Evolutionary conservation across 1,140 invertebrate species (phyloP).

Genomic region (Mamestra configurata): DNA sequence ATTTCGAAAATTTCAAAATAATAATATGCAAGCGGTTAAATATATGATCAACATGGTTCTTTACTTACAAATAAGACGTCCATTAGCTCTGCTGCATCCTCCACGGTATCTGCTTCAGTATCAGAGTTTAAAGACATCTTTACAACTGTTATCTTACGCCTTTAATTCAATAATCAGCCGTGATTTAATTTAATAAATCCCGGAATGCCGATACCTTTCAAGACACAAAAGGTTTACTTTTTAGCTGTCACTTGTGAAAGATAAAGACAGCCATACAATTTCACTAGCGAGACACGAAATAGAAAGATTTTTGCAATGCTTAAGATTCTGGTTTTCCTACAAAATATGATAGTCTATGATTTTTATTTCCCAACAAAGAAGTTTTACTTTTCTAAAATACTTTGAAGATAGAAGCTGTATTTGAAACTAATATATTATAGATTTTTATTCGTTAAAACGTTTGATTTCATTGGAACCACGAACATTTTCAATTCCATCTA

Average conservation of each 20-base stretch:
- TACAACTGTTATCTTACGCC: neutral
- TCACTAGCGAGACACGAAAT: neutral
- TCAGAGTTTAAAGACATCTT: conserved; percentile 58
- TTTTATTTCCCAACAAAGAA: too few species aligned
- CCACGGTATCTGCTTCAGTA: conserved; percentile 66
- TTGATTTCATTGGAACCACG: too few species aligned
- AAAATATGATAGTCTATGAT: too few species aligned
- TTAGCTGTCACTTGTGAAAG: neutral
- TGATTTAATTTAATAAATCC: conserved; percentile 4
- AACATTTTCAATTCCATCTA: too few species aligned
- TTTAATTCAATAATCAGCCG: neutral
- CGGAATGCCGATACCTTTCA: neutral
- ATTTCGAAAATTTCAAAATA: neutral
- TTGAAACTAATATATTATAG: too few species aligned
- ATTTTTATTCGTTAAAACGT: too few species aligned
- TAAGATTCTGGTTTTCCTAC: too few species aligned
- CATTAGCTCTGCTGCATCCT: conserved; percentile 71
- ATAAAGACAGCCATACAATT: neutral
- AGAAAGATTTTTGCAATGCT: neutral
- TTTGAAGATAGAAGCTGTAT: too few species aligned
- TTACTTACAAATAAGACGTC: conserved; percentile 68
- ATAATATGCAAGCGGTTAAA: conserved; percentile 9
- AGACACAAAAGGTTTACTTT: neutral
- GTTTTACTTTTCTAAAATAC: too few species aligned
- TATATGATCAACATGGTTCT: conserved; percentile 40